phyloP scores from a whole-genome alignment of 37 sponge, comb jelly and placozoan genomes.

The Spongia lamella region DNA sequence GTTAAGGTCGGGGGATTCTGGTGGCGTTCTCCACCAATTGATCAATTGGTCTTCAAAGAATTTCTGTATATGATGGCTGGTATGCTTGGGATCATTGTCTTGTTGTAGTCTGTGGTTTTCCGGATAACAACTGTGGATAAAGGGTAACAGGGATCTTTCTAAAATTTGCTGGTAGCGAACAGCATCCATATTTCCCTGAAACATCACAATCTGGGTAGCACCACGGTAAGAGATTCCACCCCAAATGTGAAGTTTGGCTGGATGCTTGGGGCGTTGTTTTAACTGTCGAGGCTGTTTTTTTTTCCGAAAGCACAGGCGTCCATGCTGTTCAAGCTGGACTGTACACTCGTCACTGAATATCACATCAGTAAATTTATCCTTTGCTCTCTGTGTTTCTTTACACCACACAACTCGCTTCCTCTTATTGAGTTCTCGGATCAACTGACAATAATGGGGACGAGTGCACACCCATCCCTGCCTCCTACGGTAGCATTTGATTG shows the following conservation, averaged over 20 bases:
- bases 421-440: conserved; percentile 6
- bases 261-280: conserved; percentile 4
- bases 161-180: conserved; percentile 8
- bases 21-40: conserved; percentile 9
- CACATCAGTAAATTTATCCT: conserved; percentile 6
- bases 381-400: background rate
- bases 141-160: conserved; percentile 5
- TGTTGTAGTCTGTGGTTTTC: conserved; percentile 6
- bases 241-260: conserved; percentile 18
- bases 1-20: conserved; percentile 15
- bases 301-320: conserved; percentile 7
- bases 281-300: conserved; percentile 1
- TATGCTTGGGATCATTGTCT: conserved; percentile 28
- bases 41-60: conserved; percentile 3
- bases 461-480: too few relatives aligned
- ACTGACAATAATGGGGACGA: too few relatives aligned
- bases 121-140: background rate
- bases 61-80: background rate
- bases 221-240: conserved; percentile 15
- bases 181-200: conserved; percentile 9
- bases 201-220: conserved; percentile 10
- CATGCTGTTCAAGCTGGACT: background rate
- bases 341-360: conserved; percentile 17
- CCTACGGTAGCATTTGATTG: too few relatives aligned
- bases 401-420: conserved; percentile 17